Base-by-base conservation (phyloP, 2,888 invertebrate genomes). In the Rotaria magnacalcarata region DNA sequence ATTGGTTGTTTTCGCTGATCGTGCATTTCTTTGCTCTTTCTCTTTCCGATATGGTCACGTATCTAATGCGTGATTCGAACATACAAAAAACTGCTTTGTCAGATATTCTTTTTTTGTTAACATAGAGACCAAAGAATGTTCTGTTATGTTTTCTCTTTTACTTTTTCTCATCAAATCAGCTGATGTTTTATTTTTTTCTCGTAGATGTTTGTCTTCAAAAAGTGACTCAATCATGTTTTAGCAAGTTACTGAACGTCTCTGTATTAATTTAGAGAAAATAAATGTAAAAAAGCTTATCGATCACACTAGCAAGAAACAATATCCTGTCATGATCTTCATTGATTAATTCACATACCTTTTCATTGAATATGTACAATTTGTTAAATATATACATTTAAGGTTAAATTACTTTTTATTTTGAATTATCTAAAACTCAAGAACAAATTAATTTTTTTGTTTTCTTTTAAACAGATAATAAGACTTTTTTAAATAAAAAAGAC, bases 361-460 rank as follows among this genome's bases (percentile, higher is more conserved):
- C 34, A 34, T 34, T 67, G 16, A 67, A 67, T 67, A 67, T 67
- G 67, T 67, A 67, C 67, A 67, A 41, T 34, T 67, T 27, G 16
- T 27, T 67, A 34, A 67, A 67, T 67, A 67, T 34, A 67, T 67
- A 67, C 67, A 67, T 67, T 34, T n/a, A 67, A 67, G 34, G 16
- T 34, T 2, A 67, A 19, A 34, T 5, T 2, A 67, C 16, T 67
- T 60, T 8, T 27, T n/a, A n/a, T 14, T 67, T 67, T 3, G 11
- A n/a, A 10, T 67, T 19, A 67, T 67, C 67, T 67, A 67, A 67
- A 67, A 67, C 6, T 67, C 34, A 67, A 67, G 67, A 67, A 4
- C 34, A 67, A 67, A 34, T 27, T 27, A 34, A 16, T 67, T 19
- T 24, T 24, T 14, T 14, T 67, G 27, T 50, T 14, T n/a, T 67